Evolutionary conservation across 2,113 vertebrate species (phyloP), one percentile per base, ranked within the genome.

Genomic region (Rhizomys pruinosus): DNA sequence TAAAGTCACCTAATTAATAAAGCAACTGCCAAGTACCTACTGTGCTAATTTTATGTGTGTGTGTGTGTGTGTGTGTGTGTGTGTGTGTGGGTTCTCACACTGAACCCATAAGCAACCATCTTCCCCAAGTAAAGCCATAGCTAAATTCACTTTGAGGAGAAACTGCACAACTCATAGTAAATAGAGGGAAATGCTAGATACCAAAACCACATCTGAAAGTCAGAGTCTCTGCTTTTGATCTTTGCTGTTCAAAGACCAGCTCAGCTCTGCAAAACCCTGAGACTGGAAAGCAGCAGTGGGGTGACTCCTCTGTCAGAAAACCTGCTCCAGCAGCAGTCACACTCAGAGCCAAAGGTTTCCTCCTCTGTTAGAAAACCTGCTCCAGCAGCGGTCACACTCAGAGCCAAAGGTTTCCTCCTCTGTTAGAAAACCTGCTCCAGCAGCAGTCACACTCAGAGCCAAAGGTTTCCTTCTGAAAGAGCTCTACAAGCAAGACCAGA

Each of bases 1-100:
- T 95, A 91, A 95, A 96, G 93, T 66, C 91, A 15, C 9, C 76
- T 95, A 97, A 95, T 97, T 95, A 95, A 93, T 95, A 95, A 96
- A 77, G 72, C 61, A 92, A 73, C 84, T 76, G 80, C 72, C 89
- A 72, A 95, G 80, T 87, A 77, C 76, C 86, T 94, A 80, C 63
- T 22, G 86, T 84, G 86, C 87, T 96, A 84, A 97, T 97, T 95
- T 84, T 90, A 91, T 80, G 86, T 52, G 13, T 27, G 84, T 91
- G 11, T 27, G 84, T 91, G 11, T 80, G 86, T 52, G 13, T 27
- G 84, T 91, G 11, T 80, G 86, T 52, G 13, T 27, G 84, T 91
- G 11, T 80, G 86, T 52, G 13, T 27, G 84, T 91, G 11, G 32
- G 2, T 89, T 94, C 82, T 94, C 89, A 91, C 74, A 61, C 27